Percentiles rank a stretch among this genome's conserved stretches.
phyloP scores from a whole-genome alignment of 1,140 invertebrate species.

The Choristoneura fumiferana region DNA sequence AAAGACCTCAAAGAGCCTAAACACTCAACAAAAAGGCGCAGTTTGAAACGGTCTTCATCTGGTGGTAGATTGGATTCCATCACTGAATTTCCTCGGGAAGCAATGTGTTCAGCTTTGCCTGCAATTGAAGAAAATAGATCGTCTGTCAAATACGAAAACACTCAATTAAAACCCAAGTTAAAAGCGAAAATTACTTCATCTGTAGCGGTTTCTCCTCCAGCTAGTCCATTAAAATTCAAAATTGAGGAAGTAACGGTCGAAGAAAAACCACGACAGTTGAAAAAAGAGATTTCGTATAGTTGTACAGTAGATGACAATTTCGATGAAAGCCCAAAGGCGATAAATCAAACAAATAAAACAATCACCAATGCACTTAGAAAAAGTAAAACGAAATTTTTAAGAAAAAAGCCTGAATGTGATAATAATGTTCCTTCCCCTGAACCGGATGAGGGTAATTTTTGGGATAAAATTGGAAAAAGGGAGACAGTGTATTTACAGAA shows the following conservation, averaged over 20 bases:
- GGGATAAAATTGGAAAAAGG: slow-evolving; percentile 77
- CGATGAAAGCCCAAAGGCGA: slow-evolving; percentile 20
- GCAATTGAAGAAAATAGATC: slow-evolving; percentile 44
- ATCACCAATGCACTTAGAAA: slow-evolving; percentile 21
- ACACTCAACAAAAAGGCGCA: slow-evolving; percentile 51
- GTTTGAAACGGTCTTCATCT: slow-evolving; percentile 70
- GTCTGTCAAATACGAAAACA: slow-evolving; percentile 39
- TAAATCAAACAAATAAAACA: slow-evolving; percentile 28
- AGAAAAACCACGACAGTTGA: slow-evolving; percentile 55
- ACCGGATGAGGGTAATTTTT: slow-evolving; percentile 74
- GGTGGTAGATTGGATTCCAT: slow-evolving; percentile 69
- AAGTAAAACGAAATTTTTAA: slow-evolving; percentile 16
- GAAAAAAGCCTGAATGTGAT: slow-evolving; percentile 21
- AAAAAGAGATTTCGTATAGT: slow-evolving; percentile 61
- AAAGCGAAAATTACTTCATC: slow-evolving; percentile 77
- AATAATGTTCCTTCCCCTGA: slow-evolving; percentile 44
- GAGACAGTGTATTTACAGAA: slow-evolving; percentile 77
- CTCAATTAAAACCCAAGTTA: slow-evolving; percentile 61
- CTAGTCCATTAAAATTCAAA: slow-evolving; percentile 73
- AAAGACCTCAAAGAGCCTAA: slow-evolving; percentile 40
- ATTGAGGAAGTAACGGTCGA: slow-evolving; percentile 78
- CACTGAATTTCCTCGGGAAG: slow-evolving; percentile 63
- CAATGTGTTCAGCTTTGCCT: slow-evolving; percentile 30
- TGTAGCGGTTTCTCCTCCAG: slow-evolving; percentile 67
- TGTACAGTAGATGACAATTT: slow-evolving; percentile 36